phyloP scores from a whole-genome alignment of 2,797 vertebrate species.

The Sebastes miniatus region DNA sequence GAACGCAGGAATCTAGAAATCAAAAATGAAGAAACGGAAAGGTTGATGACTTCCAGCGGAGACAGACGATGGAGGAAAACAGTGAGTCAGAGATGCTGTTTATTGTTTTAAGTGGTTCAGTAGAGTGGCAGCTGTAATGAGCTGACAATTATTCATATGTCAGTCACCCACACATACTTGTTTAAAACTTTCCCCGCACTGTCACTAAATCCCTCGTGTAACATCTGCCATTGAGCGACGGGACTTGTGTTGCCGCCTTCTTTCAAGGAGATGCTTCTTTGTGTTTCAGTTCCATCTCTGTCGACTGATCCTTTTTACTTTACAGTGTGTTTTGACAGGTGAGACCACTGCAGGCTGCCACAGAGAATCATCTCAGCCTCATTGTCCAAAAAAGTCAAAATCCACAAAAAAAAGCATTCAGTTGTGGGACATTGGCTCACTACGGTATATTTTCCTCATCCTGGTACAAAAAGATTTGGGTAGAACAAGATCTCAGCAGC shows the following conservation, averaged over 20 bases:
- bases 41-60: slow-evolving; percentile 40
- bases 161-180: slow-evolving; percentile 55
- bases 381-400: slow-evolving; percentile 2
- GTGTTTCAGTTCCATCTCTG: slow-evolving; percentile 20
- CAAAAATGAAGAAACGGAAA: slow-evolving; percentile 21
- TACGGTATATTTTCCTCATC: slow-evolving; percentile 18
- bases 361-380: slow-evolving; percentile 8
- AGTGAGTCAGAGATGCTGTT: slow-evolving; percentile 52
- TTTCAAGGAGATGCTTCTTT: slow-evolving; percentile 36
- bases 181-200: slow-evolving; percentile 52
- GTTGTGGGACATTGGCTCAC: neutral
- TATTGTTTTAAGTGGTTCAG: slow-evolving; percentile 59
- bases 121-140: slow-evolving; percentile 61
- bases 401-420: neutral
- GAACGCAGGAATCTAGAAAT: slow-evolving; percentile 22
- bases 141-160: slow-evolving; percentile 60
- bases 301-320: slow-evolving; percentile 9
- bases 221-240: slow-evolving; percentile 27
- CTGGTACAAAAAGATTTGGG: slow-evolving; percentile 11
- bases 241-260: slow-evolving; percentile 3
- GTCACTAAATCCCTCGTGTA: slow-evolving; percentile 49
- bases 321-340: slow-evolving; percentile 40
- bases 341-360: slow-evolving; percentile 26
- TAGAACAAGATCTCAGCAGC: slow-evolving; percentile 25
- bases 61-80: slow-evolving; percentile 26